Evolutionary conservation across 2,797 vertebrate species (phyloP).

Genomic region (Chaetophractus vellerosus): DNA sequence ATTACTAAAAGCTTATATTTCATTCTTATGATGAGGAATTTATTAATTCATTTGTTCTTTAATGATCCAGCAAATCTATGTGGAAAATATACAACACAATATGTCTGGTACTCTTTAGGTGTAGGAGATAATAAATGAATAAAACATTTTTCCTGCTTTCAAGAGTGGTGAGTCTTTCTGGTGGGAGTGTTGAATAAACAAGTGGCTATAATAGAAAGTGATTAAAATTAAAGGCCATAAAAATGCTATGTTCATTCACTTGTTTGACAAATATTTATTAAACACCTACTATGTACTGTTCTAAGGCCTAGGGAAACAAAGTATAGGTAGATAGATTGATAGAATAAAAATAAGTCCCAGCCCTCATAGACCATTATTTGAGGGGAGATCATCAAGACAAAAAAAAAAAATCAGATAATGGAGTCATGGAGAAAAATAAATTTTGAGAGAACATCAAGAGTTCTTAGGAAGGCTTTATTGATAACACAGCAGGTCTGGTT

Average conservation of each 20-base stretch:
- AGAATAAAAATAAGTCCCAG: not conserved
- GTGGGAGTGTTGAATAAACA: not conserved
- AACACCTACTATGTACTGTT: not conserved
- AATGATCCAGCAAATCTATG: not conserved
- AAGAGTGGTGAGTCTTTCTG: not conserved
- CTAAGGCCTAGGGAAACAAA: not conserved
- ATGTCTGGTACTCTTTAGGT: not conserved
- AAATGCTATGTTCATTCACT: not conserved
- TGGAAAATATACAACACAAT: not conserved
- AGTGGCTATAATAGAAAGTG: not conserved
- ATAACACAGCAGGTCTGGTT: not conserved
- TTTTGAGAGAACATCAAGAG: not conserved
- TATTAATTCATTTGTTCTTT: not conserved
- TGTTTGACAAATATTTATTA: not conserved
- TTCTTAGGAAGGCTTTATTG: not conserved
- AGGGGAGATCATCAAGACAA: not conserved
- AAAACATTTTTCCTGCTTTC: not conserved
- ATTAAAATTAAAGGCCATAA: not conserved
- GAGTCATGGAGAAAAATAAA: not conserved
- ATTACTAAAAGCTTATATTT: constrained; percentile 24
- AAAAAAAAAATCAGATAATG: not conserved
- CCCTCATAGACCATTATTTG: not conserved
- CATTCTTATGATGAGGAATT: not conserved
- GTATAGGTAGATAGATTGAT: not conserved
- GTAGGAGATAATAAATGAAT: not conserved